Evolutionary conservation across 2,113 vertebrate species (phyloP).

Genomic region (Psittacula cyanocephala): DNA sequence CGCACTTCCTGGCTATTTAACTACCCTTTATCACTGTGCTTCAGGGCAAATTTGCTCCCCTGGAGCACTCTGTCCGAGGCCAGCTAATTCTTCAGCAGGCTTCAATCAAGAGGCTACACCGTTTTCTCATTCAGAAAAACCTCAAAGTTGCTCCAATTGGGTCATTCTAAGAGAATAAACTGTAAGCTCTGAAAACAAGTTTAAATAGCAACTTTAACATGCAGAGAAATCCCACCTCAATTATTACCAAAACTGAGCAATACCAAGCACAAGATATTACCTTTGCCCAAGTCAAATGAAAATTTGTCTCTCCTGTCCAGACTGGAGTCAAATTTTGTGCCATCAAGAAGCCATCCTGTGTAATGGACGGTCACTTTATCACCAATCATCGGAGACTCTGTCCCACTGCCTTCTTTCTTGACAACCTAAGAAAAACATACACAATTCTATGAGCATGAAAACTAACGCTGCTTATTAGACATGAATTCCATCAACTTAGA

Average conservation of each 20-base stretch:
- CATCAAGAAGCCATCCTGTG: slow-evolving; percentile 90
- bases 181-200: background rate
- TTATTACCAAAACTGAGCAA: background rate
- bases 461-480: background rate
- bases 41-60: background rate
- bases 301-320: slow-evolving; percentile 90
- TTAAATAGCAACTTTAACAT: background rate
- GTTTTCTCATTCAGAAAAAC: background rate
- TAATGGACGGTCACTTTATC: slow-evolving; percentile 97
- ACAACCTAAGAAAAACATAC: slow-evolving; percentile 78
- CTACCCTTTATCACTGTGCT: background rate
- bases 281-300: slow-evolving; percentile 95
- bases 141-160: background rate
- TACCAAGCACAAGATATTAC: slow-evolving; percentile 58
- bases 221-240: background rate
- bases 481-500: background rate
- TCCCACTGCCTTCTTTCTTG: slow-evolving; percentile 87
- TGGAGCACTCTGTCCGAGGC: background rate
- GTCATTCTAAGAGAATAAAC: background rate
- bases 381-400: slow-evolving; percentile 89
- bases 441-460: background rate
- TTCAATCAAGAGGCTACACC: background rate
- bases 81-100: background rate
- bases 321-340: slow-evolving; percentile 95
- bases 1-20: background rate